Evolutionary conservation across 2,113 vertebrate species (phyloP).

Genomic region (Lycocorax pyrrhopterus): DNA sequence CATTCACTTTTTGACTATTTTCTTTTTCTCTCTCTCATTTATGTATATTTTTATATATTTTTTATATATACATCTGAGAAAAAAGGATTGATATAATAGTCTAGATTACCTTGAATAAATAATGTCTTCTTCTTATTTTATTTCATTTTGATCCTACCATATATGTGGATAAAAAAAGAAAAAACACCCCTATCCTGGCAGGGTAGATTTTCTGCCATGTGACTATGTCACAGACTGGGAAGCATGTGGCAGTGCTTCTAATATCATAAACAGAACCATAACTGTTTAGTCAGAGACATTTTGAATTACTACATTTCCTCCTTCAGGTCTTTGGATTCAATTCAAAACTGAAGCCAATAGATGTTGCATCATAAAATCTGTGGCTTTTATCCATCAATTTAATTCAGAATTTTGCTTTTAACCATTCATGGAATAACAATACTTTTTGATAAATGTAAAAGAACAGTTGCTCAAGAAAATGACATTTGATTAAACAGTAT

Average conservation of each 20-base stretch:
- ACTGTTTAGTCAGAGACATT: constrained; percentile 19
- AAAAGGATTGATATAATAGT: not conserved
- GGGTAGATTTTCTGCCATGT: not conserved
- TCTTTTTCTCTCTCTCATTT: not conserved
- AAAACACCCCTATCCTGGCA: not conserved
- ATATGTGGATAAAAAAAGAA: not conserved
- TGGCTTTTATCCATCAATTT: not conserved
- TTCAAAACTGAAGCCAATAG: not conserved
- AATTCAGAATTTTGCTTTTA: not conserved
- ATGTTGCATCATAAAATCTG: not conserved
- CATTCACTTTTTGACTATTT: not conserved
- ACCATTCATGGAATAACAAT: not conserved
- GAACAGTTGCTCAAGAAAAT: not conserved
- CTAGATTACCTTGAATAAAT: not conserved
- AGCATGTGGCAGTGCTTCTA: constrained; percentile 16
- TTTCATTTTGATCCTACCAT: not conserved
- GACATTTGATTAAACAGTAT: not conserved
- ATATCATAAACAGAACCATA: constrained; percentile 9
- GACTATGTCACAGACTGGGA: not conserved
- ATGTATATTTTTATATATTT: not conserved
- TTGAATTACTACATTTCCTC: not conserved
- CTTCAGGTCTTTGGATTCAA: not conserved
- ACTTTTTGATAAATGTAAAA: not conserved
- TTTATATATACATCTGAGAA: not conserved
- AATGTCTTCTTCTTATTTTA: not conserved